Evolutionary conservation across 2,113 vertebrate genomes (phyloP).

Genomic region (Micromys minutus): DNA sequence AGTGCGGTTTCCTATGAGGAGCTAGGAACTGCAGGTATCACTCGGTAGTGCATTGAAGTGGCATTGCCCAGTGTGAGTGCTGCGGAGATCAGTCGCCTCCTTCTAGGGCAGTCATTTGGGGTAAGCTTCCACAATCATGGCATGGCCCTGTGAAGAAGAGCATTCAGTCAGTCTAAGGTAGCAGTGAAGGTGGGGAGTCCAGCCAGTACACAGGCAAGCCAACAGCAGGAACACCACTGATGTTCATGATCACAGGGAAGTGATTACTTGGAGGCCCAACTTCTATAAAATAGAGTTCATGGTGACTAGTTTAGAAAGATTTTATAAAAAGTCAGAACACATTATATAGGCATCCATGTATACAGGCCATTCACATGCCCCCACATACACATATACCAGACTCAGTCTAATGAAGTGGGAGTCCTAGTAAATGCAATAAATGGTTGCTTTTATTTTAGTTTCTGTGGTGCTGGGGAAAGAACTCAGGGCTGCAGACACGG

Average conservation of each 20-base stretch:
- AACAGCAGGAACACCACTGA: background rate
- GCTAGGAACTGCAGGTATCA: background rate
- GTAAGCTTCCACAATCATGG: slow-evolving; percentile 96
- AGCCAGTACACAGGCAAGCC: background rate
- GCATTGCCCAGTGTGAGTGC: slow-evolving; percentile 64
- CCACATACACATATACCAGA: too few relatives aligned
- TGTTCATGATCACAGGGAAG: background rate
- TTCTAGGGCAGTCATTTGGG: slow-evolving; percentile 87
- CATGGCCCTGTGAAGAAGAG: slow-evolving; percentile 91
- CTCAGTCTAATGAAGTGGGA: background rate
- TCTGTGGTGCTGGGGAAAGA: background rate
- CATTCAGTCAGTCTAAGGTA: background rate
- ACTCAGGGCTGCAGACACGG: too few relatives aligned
- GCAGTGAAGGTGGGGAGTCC: background rate
- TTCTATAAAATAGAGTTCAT: background rate
- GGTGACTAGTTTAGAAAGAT: background rate
- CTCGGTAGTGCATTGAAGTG: slow-evolving; percentile 80
- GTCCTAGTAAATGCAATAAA: background rate
- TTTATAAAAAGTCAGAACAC: background rate
- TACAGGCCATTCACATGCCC: too few relatives aligned
- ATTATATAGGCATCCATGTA: background rate
- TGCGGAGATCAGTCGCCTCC: background rate
- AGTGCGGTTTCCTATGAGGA: slow-evolving; percentile 71
- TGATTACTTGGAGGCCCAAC: background rate
- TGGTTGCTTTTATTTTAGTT: background rate